These are phyloP conservation scores for Dasyprocta punctata DNA, from an alignment of 2,113 vertebrate species.

Conservation along the genomic window DNA sequence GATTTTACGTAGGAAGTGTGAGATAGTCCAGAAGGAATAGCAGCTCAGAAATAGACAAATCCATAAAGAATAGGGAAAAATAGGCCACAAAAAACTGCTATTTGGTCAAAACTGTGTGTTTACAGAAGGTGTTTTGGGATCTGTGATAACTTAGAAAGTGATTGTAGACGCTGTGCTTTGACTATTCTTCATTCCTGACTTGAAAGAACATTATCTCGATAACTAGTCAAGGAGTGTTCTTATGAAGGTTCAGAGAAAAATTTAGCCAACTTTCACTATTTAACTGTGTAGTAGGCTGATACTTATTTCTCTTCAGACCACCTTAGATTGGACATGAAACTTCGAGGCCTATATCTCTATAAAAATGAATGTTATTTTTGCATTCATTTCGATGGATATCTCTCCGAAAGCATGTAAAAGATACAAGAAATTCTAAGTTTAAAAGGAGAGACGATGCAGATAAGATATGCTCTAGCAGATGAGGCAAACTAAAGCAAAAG, in stretches of 20 bases:
- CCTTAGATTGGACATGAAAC: neutral
- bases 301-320: neutral
- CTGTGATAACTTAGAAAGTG: too few species aligned
- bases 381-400: neutral
- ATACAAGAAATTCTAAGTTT: neutral
- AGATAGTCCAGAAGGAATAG: neutral
- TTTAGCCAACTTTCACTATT: neutral
- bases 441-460: neutral
- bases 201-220: neutral
- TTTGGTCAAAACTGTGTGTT: neutral
- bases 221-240: neutral
- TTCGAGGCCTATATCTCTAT: neutral
- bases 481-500: neutral
- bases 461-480: neutral
- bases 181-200: neutral
- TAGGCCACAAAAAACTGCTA: neutral
- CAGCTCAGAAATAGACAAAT: neutral
- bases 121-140: neutral
- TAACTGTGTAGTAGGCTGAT: neutral
- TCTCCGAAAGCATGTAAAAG: neutral
- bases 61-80: neutral
- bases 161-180: neutral
- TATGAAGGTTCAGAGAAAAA: neutral
- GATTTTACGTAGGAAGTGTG: neutral
- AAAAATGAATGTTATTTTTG: neutral